phyloP scores from a whole-genome alignment of 2,888 invertebrate species.

The Chloroclystis v-ata region DNA sequence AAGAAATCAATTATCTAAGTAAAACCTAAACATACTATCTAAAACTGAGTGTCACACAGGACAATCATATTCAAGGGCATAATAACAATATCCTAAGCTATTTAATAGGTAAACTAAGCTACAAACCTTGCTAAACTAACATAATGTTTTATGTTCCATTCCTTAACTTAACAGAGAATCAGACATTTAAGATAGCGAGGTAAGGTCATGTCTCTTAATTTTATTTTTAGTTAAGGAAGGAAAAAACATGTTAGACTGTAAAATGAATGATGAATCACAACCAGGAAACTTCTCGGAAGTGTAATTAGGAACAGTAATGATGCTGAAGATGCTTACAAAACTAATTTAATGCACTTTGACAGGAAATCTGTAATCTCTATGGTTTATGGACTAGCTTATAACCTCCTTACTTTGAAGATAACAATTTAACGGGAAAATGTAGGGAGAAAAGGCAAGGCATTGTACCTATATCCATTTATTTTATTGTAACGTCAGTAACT shows the following conservation, averaged over 20 bases:
- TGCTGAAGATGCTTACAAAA: slow-evolving; percentile 10
- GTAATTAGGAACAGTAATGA: slow-evolving; percentile 25
- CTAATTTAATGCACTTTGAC: slow-evolving; percentile 9
- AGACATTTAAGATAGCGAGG: slow-evolving; percentile 17
- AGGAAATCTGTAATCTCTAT: too few relatives aligned
- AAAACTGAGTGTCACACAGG: too few relatives aligned
- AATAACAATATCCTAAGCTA: not conserved
- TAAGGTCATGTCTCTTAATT: slow-evolving; percentile 24
- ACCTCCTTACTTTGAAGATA: too few relatives aligned
- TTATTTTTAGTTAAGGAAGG: slow-evolving; percentile 26
- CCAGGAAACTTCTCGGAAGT: slow-evolving; percentile 47
- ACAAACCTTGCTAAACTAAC: slow-evolving; percentile 13
- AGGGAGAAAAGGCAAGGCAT: too few relatives aligned
- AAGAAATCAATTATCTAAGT: too few relatives aligned
- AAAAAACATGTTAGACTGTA: slow-evolving; percentile 21
- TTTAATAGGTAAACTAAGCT: not conserved
- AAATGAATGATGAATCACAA: slow-evolving; percentile 27
- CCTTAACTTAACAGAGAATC: slow-evolving; percentile 4
- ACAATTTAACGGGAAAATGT: too few relatives aligned
- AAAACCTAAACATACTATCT: too few relatives aligned
- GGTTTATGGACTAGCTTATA: too few relatives aligned
- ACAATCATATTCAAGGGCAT: not conserved
- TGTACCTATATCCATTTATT: too few relatives aligned
- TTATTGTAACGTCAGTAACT: too few relatives aligned
- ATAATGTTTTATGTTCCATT: slow-evolving; percentile 6